Conservation (phyloP, 2,797 vertebrate genomes). For the Leuciscus waleckii region DNA sequence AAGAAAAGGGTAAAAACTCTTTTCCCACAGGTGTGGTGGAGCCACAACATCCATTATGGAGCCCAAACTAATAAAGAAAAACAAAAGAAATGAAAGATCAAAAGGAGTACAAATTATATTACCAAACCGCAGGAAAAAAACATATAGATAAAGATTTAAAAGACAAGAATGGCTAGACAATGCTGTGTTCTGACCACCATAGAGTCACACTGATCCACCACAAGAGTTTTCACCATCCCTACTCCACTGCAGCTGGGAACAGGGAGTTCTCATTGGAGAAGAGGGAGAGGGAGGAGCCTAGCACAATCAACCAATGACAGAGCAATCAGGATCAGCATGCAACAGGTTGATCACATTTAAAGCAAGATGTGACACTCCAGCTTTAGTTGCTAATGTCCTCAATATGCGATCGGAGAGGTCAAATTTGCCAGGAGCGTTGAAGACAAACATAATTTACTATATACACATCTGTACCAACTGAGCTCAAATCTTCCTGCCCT, state of each 20-base stretch:
- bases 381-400: neutral
- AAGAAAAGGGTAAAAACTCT: neutral
- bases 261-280: neutral
- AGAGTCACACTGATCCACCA: neutral
- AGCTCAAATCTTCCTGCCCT: neutral
- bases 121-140: neutral
- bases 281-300: neutral
- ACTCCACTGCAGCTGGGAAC: neutral
- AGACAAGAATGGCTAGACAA: neutral
- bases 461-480: constrained; percentile 9
- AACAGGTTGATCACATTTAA: neutral
- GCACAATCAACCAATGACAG: neutral
- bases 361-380: neutral
- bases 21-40: neutral
- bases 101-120: too few relatives aligned
- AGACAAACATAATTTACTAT: neutral
- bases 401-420: neutral
- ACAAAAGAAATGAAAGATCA: neutral
- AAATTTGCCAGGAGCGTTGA: neutral
- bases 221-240: neutral
- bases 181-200: neutral
- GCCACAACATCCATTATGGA: neutral
- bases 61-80: neutral
- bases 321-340: neutral
- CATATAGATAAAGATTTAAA: neutral